Evolutionary conservation across 2,113 vertebrate species (phyloP), one percentile per base, ranked within the genome.

Genomic region (Lanius ludovicianus): DNA sequence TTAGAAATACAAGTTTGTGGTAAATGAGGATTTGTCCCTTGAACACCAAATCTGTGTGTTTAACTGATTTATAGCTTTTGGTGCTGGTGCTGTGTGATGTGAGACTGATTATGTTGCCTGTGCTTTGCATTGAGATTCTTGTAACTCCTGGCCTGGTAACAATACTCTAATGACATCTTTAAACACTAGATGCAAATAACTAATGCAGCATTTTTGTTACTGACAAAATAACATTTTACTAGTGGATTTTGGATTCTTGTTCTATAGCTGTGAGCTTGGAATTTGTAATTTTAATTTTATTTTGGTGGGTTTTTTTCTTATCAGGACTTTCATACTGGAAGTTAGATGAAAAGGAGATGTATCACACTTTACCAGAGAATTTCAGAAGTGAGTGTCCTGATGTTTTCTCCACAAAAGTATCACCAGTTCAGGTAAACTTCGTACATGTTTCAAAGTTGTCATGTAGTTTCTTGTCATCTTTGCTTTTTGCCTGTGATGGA

Each of bases 251-350:
- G 33, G 27, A 31, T 84, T 95, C 70, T 30, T 83, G 10, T 53
- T 84, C 24, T 42, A 3, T 12, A 84, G 31, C 39, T 23, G 3
- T 10, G 15, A 78, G 55, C 24, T 68, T 62, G 23, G 73, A 30
- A 67, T 52, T 28, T 41, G 8, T 74, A 30, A 9, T 10, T 52
- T 59, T 39, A 35, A 55, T 63, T 64, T 68, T 59, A 4, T 37
- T 74, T 11, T 25, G 22, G 24, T 75, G 37, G 37, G 2, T 55
- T 52, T 59, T 89, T 7, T 75, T 46, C 63, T 87, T 33, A 57
- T 37, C 35, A 99, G 99, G 99, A 41, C 97, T 99, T 80, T 99
- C 98, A 0, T 99, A 99, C 56, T 99, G 99, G 99, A 99, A 98
- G 49, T 94, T 98, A 94, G 98, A 99, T 56, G 99, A 99, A 90